Evolutionary conservation across 2,113 vertebrate species (phyloP).

Genomic region (Dermatemys mawii): DNA sequence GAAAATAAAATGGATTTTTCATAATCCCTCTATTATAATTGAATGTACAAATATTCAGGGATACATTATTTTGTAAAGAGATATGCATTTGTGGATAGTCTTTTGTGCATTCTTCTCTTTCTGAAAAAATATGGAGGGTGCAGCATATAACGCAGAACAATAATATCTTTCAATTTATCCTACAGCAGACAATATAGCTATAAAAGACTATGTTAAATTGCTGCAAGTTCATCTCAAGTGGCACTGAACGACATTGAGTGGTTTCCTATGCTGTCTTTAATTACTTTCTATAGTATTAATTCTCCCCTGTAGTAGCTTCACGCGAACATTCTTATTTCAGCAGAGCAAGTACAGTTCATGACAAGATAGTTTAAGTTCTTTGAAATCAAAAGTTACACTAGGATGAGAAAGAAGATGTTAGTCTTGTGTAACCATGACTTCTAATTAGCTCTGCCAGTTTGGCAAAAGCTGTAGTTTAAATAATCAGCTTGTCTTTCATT

Average conservation of each 20-base stretch:
- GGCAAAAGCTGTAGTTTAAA: not conserved
- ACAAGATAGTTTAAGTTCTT: not conserved
- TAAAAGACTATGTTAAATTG: not conserved
- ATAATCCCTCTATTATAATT: not conserved
- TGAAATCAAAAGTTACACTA: not conserved
- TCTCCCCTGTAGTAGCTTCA: not conserved
- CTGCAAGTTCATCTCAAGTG: not conserved
- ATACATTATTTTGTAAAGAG: not conserved
- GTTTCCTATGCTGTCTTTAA: not conserved
- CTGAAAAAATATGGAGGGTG: not conserved
- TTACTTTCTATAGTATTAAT: not conserved
- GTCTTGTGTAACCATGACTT: not conserved
- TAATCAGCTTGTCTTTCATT: accelerated
- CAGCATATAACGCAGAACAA: not conserved
- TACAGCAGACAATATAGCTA: not conserved
- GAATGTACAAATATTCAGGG: not conserved
- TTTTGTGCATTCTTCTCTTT: not conserved
- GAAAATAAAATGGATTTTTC: not conserved
- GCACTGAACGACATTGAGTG: not conserved
- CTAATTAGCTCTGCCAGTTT: not conserved
- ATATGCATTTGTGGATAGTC: not conserved
- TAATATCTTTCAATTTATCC: not conserved
- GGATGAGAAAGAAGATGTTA: not conserved
- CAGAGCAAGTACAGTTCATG: not conserved
- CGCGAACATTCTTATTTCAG: not conserved